Evolutionary conservation across 2,888 invertebrate species (phyloP), one percentile per base, ranked within the genome.

Genomic region (Tillus elongatus): DNA sequence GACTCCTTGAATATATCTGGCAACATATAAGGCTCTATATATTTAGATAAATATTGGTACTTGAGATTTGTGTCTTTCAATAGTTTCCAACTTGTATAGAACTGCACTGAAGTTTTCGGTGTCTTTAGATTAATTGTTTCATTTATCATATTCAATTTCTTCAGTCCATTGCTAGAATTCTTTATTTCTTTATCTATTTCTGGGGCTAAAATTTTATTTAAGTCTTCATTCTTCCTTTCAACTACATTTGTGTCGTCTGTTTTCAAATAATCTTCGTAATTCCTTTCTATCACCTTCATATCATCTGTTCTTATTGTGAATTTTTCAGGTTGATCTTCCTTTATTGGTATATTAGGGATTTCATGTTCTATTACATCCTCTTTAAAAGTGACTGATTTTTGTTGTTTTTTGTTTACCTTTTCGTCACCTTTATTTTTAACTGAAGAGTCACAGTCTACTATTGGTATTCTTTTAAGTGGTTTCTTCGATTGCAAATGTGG

Each of bases 1-100:
- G 80, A 77, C 49, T 80, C 77, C 53, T 71, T 71, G 58, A 84
- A 82, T 45, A 83, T 73, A 1, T 64, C 59, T 1, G 78, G 74
- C 19, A 82, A 66, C 39, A 69, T 69, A 2, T 58, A 50, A 0
- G 77, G 73, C 2, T 71, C 66, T 50, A 82, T 73, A 34, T 52
- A 41, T 41, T 73, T 75, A n/a, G n/a, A n/a, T 42, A 82, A 67
- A 61, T 79, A 83, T 43, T 70, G 60, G 47, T 72, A 73, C 51
- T 72, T 70, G 13, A 70, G 69, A n/a, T 59, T 55, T 14, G 67
- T 64, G 0, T 63, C 68, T 45, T 67, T 71, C 34, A 77, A 52
- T 45, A 68, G 66, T 50, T 71, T 75, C 83, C 82, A 83, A 32
- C 70, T 68, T 0, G 67, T 49, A 57, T 74, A 66, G 56, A 83